A percentile compares a stretch with the other conserved stretches of the same genome.
Evolutionary conservation across 2,797 vertebrate species (phyloP).

Genomic region (Myotis findleyi): DNA sequence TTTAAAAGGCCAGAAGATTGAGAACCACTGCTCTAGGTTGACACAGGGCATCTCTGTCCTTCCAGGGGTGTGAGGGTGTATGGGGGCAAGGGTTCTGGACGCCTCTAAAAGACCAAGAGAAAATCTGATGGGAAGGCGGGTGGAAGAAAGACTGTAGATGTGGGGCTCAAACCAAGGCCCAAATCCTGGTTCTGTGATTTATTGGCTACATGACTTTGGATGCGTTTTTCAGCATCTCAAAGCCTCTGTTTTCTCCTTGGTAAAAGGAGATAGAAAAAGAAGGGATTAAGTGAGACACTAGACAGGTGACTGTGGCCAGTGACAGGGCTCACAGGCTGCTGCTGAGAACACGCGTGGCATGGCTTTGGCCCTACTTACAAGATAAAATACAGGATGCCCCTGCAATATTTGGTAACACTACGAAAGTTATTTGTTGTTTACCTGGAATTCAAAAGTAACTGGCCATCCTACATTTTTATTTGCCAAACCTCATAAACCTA

Average conservation of each 20-base stretch:
- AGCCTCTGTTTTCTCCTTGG: not conserved
- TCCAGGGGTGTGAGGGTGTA: too few species aligned
- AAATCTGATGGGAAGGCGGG: not conserved
- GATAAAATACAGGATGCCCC: not conserved
- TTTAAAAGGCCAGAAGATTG: too few species aligned
- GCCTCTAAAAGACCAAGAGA: constrained; percentile 12
- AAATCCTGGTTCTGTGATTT: not conserved
- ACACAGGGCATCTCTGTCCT: not conserved
- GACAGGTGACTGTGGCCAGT: not conserved
- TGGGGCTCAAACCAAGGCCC: not conserved
- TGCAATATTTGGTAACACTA: not conserved
- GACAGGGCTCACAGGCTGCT: fast-evolving
- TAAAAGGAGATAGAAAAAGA: not conserved
- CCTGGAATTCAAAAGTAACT: not conserved
- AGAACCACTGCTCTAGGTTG: not conserved
- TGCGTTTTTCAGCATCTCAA: not conserved
- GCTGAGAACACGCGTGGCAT: fast-evolving
- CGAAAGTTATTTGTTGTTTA: not conserved
- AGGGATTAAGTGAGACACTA: not conserved
- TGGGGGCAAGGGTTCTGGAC: not conserved
- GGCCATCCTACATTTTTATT: not conserved
- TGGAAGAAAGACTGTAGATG: not conserved
- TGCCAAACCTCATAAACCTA: not conserved
- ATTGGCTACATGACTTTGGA: not conserved
- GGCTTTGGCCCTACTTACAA: too few species aligned